A percentile compares a stretch with the other conserved stretches of the same genome.
These are phyloP conservation scores for Sebastes aleutianus DNA, from an alignment of 2,797 vertebrate species.

Conservation along the genomic window DNA sequence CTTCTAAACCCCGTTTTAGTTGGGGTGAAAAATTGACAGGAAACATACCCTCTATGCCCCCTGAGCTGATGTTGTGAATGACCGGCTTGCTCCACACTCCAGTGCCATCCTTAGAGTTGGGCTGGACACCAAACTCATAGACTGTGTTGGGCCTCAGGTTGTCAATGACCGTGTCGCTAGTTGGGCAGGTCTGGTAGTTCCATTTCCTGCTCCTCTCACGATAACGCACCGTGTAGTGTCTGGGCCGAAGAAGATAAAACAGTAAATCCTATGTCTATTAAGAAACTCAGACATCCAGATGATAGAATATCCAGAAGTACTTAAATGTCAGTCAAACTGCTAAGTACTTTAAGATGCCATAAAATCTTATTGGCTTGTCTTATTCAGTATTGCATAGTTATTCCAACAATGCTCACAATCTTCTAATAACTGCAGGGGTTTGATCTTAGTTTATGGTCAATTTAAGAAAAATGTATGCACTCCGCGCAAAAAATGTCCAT, in stretches of 20 bases:
- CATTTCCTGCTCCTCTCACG: conserved; percentile 92
- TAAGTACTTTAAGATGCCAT: background rate
- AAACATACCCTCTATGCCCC: conserved; percentile 51
- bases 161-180: conserved; percentile 92
- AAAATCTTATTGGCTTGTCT: background rate
- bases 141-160: conserved; percentile 89
- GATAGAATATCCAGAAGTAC: background rate
- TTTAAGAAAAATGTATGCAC: background rate
- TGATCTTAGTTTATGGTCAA: background rate
- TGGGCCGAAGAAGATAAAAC: conserved; percentile 32
- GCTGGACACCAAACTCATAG: conserved; percentile 95
- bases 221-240: conserved; percentile 87
- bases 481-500: background rate
- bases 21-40: background rate
- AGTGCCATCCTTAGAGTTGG: conserved; percentile 79
- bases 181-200: conserved; percentile 95
- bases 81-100: conserved; percentile 92
- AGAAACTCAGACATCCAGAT: background rate
- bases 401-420: background rate
- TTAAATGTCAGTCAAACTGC: background rate
- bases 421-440: background rate
- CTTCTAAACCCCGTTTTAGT: background rate
- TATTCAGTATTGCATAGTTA: background rate
- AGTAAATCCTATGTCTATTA: background rate
- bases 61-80: conserved; percentile 84